A percentile compares a stretch with the other conserved stretches of the same genome.
phyloP scores from a whole-genome alignment of 2,888 invertebrate genomes.

The Entomobrya multifasciata region DNA sequence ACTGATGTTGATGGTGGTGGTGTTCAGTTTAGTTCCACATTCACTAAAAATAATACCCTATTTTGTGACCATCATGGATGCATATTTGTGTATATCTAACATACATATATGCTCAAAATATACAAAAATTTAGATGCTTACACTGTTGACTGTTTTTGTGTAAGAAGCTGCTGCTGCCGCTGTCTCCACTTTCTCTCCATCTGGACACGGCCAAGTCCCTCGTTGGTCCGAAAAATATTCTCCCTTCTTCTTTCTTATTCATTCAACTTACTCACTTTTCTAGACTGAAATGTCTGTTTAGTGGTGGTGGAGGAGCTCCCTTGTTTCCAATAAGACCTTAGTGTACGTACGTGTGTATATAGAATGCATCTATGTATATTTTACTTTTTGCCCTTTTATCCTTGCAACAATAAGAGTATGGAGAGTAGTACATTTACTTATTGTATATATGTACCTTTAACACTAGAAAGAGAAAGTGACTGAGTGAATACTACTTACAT shows the following conservation, averaged over 20 bases:
- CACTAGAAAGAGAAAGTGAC: conserved; percentile 44
- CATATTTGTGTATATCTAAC: neutral
- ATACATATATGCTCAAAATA: neutral
- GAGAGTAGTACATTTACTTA: no score
- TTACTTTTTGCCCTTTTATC: no score
- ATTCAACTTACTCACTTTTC: no score
- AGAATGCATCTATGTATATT: no score
- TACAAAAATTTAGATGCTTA: no score
- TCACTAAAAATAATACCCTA: conserved; percentile 14
- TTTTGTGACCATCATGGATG: conserved; percentile 24
- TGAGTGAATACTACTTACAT: conserved; percentile 67
- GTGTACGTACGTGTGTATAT: no score
- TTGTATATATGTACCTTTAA: no score
- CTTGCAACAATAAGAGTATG: no score
- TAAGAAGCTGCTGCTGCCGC: neutral
- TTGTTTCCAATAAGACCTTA: no score
- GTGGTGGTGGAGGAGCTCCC: no score
- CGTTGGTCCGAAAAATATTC: conserved; percentile 44
- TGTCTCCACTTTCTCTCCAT: conserved; percentile 68
- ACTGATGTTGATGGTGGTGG: conserved; percentile 31
- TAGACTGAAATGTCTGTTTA: no score
- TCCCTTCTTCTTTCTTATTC: no score
- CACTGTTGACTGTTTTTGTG: conserved; percentile 4
- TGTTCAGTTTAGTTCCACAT: conserved; percentile 20
- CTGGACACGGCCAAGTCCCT: conserved; percentile 56